Evolutionary conservation across 2,888 invertebrate genomes (phyloP), one percentile per base, ranked within the genome.

Genomic region (Meghimatium bilineatum): DNA sequence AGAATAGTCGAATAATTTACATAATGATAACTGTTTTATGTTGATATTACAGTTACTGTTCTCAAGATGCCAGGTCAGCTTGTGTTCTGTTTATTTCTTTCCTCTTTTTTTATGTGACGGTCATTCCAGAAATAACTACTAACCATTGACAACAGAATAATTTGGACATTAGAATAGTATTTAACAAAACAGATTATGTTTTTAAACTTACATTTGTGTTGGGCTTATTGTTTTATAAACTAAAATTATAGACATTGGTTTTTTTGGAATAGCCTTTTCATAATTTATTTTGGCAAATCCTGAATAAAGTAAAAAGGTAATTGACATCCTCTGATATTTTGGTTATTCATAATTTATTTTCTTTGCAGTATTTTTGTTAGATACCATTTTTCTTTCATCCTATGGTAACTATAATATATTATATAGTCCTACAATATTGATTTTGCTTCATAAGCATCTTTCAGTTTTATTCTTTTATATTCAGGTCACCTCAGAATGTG

Each of bases 41-140:
- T 69, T 67, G 38, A 74, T 74, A n/a, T 71, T 79, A 66, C 80
- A 80, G 80, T 75, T 74, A 79, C 60, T 71, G 72, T 80, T 74
- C 80, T 32, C 38, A 63, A 67, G 66, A 38, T 38, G 52, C 72
- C 75, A 79, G 83, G 78, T 83, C 38, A 56, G 60, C 56, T 29
- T 44, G 63, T 29, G 14, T n/a, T 63, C 29, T 56, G n/a, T 63
- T 14, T 63, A 5, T 36, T 3, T 56, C 20, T 63, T 56, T 49
- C 49, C 56, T 79, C 36, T 71, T 23, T 8, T 66, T 60, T 29
- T 26, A 29, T 74, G 26, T 29, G 23, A 38, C 17, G 56, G 60
- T 60, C n/a, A 52, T 75, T 82, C 26, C n/a, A 52, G 26, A 10
- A 29, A 69, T 80, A 2, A 34, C 8, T 56, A 3, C 23, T 12